Percentiles rank a stretch among this genome's conserved stretches.
Evolutionary conservation across 2,888 invertebrate species (phyloP).

Genomic region (Athetis lepigone): DNA sequence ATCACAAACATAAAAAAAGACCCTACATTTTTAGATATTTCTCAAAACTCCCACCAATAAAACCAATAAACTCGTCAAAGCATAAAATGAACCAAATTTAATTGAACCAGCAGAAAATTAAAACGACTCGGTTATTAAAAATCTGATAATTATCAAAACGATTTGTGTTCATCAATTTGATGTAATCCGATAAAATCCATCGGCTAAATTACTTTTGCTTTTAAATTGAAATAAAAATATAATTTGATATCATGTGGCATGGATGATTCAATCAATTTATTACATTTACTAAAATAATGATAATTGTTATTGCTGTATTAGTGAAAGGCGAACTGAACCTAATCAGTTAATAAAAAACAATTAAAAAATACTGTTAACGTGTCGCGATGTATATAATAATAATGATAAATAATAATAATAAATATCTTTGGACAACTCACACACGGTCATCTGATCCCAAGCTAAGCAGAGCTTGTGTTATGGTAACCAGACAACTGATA

Average conservation of each 20-base stretch:
- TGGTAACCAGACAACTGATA: no score
- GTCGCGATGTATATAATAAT: no score
- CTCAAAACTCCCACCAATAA: conserved; percentile 9
- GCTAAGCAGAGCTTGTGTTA: no score
- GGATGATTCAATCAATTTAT: conserved; percentile 9
- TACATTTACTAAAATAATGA: not conserved
- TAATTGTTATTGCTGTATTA: not conserved
- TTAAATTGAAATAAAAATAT: conserved; percentile 37
- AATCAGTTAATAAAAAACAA: no score
- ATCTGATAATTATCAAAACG: conserved; percentile 51
- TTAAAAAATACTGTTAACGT: no score
- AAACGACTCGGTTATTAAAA: conserved; percentile 37
- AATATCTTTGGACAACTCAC: no score
- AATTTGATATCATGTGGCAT: conserved; percentile 32
- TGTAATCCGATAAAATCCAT: conserved; percentile 41
- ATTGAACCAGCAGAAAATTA: conserved; percentile 14
- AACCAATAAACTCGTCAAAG: conserved; percentile 17
- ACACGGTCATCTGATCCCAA: no score
- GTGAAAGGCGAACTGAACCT: no score
- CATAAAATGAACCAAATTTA: conserved; percentile 30
- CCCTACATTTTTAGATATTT: not conserved
- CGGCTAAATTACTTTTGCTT: conserved; percentile 57
- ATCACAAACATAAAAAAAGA: not conserved
- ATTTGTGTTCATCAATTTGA: conserved; percentile 50
- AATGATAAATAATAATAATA: no score